Base-by-base conservation (phyloP, 1,140 invertebrate genomes). In the Holcopasites calliopsidis region DNA sequence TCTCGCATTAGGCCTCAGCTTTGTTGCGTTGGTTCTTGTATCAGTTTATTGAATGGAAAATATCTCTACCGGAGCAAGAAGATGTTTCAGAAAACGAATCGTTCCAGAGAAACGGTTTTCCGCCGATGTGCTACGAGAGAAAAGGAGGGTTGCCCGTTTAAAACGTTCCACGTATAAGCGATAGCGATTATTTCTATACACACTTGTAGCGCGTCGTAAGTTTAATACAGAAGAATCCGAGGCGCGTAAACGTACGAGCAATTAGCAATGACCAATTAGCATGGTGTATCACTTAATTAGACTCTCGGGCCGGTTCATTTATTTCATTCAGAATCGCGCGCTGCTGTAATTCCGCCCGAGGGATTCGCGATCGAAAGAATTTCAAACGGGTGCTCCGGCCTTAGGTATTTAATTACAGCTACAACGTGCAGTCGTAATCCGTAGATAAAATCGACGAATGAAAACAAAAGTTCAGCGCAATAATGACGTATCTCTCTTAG, bases 281-380 rank as follows among this genome's bases (percentile, higher is more conserved):
- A 44, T 65, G 3, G 62, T 65, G 31, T 50, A 65, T 50, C 21
- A 23, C 44, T 65, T 65, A 65, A 65, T 65, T 50, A 65, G 31
- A 65, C 31, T 3, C 31, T 55, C 33, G 28, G 26, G 26, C n/a
- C 31, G 31, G 7, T 31, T 35, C 26, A 23, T 44, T 50, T 65
- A 50, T 26, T 50, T 50, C 62, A 44, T 50, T 35, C 44, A 18
- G 18, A 35, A 35, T 16, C 7, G 23, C 31, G 23, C 28, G 38
- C 38, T 13, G 28, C 23, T 42, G 16, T 6, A 61, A 42, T 61
- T 42, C 23, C 10, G 1, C 1, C 1, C 31, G 23, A 4, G 21
- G 23, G 6, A 49, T 23, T 5, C 47, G 23, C 47, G 47, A 21
- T 33, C 16, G n/a, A 28, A 60, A 26, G 28, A 42, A 44, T 28